These are phyloP conservation scores for Pyrrhosoma nymphula DNA, from an alignment of 2,888 invertebrate species.

Conservation along the genomic window DNA sequence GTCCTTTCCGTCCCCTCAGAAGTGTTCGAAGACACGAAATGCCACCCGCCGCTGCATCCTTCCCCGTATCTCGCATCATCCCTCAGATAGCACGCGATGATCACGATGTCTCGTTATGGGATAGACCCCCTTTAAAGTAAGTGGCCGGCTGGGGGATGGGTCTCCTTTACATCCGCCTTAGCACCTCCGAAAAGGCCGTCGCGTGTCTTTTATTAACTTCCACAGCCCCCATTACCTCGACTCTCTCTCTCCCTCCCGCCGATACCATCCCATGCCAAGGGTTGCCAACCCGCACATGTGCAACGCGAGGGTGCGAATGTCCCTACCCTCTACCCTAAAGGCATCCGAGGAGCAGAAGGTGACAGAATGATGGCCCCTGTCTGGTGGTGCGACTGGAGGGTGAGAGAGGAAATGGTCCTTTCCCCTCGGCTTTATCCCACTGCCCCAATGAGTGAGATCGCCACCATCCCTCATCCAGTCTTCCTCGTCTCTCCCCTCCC, in stretches of 20 bases:
- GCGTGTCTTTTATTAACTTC: conserved; percentile 47
- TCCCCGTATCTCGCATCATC: background rate
- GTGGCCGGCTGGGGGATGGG: background rate
- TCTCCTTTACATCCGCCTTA: background rate
- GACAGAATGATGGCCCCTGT: conserved; percentile 31
- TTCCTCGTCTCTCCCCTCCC: too few relatives aligned
- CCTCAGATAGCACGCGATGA: background rate
- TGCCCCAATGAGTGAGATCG: conserved; percentile 13
- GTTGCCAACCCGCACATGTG: background rate
- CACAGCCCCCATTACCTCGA: background rate
- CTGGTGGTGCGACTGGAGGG: background rate
- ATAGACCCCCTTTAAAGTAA: conserved; percentile 17
- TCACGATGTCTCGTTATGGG: background rate
- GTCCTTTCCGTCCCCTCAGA: too few relatives aligned
- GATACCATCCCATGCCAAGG: background rate
- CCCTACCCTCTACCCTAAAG: too few relatives aligned
- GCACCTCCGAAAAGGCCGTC: background rate
- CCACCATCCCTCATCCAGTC: conserved; percentile 40
- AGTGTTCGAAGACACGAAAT: too few relatives aligned
- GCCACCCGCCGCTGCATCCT: background rate
- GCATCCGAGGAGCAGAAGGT: background rate
- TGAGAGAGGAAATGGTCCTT: background rate
- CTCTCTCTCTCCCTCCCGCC: background rate
- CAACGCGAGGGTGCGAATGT: background rate
- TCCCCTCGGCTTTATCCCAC: background rate